Evolutionary conservation across 2,888 invertebrate genomes (phyloP).

Genomic region (Leucoma salicis): DNA sequence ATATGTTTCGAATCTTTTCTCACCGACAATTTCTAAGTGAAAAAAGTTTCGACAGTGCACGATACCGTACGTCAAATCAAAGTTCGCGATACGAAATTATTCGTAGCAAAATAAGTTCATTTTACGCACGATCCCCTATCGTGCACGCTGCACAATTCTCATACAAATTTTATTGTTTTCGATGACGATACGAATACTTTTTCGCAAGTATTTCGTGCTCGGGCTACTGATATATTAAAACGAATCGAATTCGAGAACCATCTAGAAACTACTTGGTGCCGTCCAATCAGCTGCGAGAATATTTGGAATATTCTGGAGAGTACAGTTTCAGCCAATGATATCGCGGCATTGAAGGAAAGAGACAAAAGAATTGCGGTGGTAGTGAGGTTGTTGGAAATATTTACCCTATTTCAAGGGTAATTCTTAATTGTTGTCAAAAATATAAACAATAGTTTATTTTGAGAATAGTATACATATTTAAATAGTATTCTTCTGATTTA

Average conservation of each 20-base stretch:
- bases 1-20: too few species aligned
- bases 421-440: not conserved
- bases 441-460: not conserved
- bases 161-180: too few species aligned
- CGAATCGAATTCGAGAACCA: slow-evolving; percentile 51
- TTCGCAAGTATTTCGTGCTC: too few species aligned
- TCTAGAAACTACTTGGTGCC: slow-evolving; percentile 40
- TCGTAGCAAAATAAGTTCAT: too few species aligned
- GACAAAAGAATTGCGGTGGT: slow-evolving; percentile 8
- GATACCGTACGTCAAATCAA: too few species aligned
- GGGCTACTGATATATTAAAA: slow-evolving; percentile 49
- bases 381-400: slow-evolving; percentile 18
- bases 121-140: too few species aligned
- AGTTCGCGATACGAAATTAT: too few species aligned
- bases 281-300: slow-evolving; percentile 44
- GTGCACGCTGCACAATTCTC: slow-evolving; percentile 52
- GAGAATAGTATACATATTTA: too few species aligned
- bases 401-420: slow-evolving; percentile 20
- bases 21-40: too few species aligned
- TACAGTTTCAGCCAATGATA: slow-evolving; percentile 41
- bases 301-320: slow-evolving; percentile 48
- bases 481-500: too few species aligned
- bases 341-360: slow-evolving; percentile 25
- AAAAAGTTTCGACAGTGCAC: too few species aligned
- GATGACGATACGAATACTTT: too few species aligned